Conservation (phyloP, 2,113 vertebrate genomes). For the Chamaea fasciata region DNA sequence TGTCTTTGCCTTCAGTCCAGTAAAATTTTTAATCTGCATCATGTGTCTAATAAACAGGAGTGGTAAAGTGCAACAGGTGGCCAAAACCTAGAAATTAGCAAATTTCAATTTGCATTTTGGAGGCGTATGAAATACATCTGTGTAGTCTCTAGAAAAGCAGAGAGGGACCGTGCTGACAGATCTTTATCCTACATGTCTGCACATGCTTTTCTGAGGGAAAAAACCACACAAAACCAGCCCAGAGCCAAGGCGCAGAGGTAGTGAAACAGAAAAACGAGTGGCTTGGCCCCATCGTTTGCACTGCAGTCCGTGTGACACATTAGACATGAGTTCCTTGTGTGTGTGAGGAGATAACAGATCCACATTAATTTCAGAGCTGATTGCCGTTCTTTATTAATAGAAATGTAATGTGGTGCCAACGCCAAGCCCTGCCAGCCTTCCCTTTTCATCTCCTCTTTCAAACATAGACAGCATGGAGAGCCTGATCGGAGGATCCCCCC, state of each 20-base stretch:
- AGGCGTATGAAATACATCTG: not conserved
- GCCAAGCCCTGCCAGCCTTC: slow-evolving; percentile 11
- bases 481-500: not conserved
- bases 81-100: not conserved
- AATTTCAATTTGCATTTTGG: not conserved
- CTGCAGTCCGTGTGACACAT: rapidly evolving
- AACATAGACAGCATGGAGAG: not conserved
- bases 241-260: not conserved
- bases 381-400: slow-evolving; percentile 16
- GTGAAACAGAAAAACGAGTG: not conserved
- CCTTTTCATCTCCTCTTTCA: not conserved
- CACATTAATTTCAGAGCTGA: slow-evolving; percentile 13
- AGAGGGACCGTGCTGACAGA: not conserved
- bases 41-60: not conserved
- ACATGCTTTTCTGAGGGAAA: not conserved
- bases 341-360: not conserved
- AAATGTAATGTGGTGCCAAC: not conserved
- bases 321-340: not conserved
- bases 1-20: not conserved
- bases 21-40: not conserved
- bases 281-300: not conserved
- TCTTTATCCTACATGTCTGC: not conserved
- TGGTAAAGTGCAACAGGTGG: not conserved
- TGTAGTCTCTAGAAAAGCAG: not conserved
- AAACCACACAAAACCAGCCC: not conserved